Evolutionary conservation across 2,113 vertebrate species (phyloP).

Genomic region (Larimichthys polyactis): DNA sequence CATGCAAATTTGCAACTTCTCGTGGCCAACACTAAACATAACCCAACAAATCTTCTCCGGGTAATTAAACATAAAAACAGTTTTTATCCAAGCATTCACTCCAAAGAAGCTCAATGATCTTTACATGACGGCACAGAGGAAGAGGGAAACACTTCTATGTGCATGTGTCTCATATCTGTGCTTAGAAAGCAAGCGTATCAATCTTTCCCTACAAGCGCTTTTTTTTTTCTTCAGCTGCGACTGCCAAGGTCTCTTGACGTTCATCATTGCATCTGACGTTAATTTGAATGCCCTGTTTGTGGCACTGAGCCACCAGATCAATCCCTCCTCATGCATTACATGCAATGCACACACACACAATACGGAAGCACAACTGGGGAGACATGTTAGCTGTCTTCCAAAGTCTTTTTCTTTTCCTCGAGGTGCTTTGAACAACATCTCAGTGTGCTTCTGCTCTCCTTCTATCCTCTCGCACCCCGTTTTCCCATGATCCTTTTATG

Average conservation of each 20-base stretch:
- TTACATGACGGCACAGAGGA: slow-evolving; percentile 23
- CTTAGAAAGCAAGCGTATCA: slow-evolving; percentile 45
- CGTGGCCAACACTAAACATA: not conserved
- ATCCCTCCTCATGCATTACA: slow-evolving; percentile 45
- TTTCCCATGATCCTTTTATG: slow-evolving; percentile 76
- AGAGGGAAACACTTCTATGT: slow-evolving; percentile 9
- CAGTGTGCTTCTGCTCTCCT: slow-evolving; percentile 55
- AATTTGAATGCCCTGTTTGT: slow-evolving; percentile 68
- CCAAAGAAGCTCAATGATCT: slow-evolving; percentile 7
- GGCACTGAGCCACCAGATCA: slow-evolving; percentile 59
- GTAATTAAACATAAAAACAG: slow-evolving; percentile 7
- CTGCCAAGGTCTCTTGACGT: slow-evolving; percentile 57
- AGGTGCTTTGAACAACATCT: slow-evolving; percentile 75
- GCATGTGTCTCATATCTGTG: slow-evolving; percentile 31
- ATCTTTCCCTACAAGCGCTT: slow-evolving; percentile 31
- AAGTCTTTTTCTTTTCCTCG: slow-evolving; percentile 60
- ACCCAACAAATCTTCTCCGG: not conserved
- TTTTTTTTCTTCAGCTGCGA: slow-evolving; percentile 52
- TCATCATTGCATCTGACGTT: slow-evolving; percentile 49
- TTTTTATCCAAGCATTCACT: not conserved
- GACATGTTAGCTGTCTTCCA: slow-evolving; percentile 60
- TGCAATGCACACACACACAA: slow-evolving; percentile 23
- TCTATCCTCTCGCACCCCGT: slow-evolving; percentile 58
- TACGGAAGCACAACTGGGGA: slow-evolving; percentile 40
- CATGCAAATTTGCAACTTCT: not conserved